These are phyloP conservation scores for Chloropsis hardwickii DNA, from an alignment of 2,113 vertebrate species.

Conservation along the genomic window DNA sequence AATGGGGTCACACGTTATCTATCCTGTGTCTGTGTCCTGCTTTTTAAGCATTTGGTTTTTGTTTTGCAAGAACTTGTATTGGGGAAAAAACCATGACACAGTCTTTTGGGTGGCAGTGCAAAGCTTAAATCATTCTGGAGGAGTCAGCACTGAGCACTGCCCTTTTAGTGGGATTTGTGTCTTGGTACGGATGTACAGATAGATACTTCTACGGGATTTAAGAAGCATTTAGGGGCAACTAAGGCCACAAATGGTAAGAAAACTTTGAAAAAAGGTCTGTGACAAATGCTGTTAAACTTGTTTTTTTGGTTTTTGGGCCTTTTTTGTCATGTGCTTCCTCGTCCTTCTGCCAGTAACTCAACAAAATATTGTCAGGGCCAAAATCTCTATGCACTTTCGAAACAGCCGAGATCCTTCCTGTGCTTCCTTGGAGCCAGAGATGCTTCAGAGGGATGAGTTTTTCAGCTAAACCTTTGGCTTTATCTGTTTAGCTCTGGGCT, in stretches of 20 bases:
- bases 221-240: not conserved
- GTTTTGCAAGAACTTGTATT: not conserved
- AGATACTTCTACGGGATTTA: not conserved
- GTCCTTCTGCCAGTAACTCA: not conserved
- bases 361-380: not conserved
- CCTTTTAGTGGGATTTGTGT: not conserved
- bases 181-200: too few species aligned
- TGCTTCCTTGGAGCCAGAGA: not conserved
- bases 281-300: not conserved
- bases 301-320: not conserved
- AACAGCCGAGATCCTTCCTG: not conserved
- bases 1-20: accelerated
- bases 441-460: not conserved
- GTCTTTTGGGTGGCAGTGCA: not conserved
- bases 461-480: not conserved
- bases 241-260: not conserved
- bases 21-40: not conserved
- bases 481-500: not conserved
- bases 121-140: not conserved
- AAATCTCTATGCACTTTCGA: not conserved
- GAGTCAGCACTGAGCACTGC: not conserved
- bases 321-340: too few species aligned
- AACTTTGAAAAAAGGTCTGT: not conserved
- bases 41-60: not conserved
- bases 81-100: accelerated